Conservation (phyloP, 23 tunicate species). For the Ascidia mentula region DNA sequence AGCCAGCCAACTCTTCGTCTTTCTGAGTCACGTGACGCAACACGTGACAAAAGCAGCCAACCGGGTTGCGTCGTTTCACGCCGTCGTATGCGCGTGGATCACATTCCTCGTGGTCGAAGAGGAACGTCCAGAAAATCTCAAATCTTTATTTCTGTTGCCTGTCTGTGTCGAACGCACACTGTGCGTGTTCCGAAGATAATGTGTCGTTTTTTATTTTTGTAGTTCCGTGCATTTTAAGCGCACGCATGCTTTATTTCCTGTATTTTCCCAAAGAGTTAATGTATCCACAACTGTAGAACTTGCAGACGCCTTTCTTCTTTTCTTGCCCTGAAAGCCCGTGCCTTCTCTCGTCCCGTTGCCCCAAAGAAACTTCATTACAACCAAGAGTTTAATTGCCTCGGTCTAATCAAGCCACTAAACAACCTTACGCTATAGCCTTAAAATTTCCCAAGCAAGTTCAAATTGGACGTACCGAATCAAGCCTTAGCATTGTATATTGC, state of each 20-base stretch:
- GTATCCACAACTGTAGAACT: background rate
- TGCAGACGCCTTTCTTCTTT: background rate
- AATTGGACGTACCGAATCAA: background rate
- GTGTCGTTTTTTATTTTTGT: too few species aligned
- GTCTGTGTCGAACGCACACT: too few species aligned
- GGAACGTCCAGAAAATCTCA: too few species aligned
- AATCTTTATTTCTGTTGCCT: too few species aligned
- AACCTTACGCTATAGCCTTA: background rate
- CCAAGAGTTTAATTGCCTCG: background rate
- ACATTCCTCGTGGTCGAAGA: too few species aligned
- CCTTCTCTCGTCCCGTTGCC: background rate
- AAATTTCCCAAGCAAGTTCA: background rate
- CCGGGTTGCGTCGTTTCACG: too few species aligned
- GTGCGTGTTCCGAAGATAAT: too few species aligned
- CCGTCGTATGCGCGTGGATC: too few species aligned
- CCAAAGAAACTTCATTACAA: background rate
- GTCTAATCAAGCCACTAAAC: background rate
- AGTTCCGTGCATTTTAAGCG: too few species aligned
- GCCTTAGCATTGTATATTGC: background rate
- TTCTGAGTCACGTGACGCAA: background rate
- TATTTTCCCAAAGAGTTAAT: too few species aligned
- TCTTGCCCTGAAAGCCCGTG: background rate
- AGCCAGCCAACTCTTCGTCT: slow-evolving; percentile 16
- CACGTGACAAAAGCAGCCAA: background rate
- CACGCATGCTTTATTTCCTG: too few species aligned